Base-by-base conservation (phyloP, 2,888 invertebrate species). In the Leptopilina myrica region DNA sequence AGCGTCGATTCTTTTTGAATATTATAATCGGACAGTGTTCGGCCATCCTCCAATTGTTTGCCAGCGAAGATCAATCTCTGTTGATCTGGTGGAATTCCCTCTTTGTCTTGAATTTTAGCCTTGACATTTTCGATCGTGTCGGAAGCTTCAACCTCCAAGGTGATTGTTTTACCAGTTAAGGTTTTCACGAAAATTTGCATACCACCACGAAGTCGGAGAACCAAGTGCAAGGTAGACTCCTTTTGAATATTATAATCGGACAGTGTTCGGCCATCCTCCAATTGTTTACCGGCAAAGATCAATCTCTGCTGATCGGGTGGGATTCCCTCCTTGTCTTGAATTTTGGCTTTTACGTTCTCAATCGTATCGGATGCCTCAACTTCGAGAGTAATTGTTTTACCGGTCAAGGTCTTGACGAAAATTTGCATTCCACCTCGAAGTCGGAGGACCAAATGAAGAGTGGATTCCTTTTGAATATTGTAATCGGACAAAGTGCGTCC, bases 1-100 rank as follows among this genome's bases (percentile, higher is more conserved):
- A 73, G 53, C 2, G 73, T 73, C 0, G 73, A 73, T 15, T 73
- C 49, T 53, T 98, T 98, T 92, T 98, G 98, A 90, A 98, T 98
- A 92, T 98, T 98, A 92, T 98, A 98, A 91, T 98, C 73, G 3
- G 73, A 73, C 0, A 73, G 15, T 4, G 69, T 69, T 49, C 69
- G 69, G n/a, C 69, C 69, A 69, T 69, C 69, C n/a, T 69, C 69
- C 11, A 69, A 26, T n/a, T 69, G 69, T n/a, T 69, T 98, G 78
- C 98, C 98, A 86, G 98, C 98, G 92, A 98, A 98, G 92, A 98
- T 98, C 92, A 98, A 93, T 89, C 97, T 95, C 92, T 97, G 97
- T 92, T 97, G 96, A 92, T 97, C 97, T 87, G 95, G 95, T 0
- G 40, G 69, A 2, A 69, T 69, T 14, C 69, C 69, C 3, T 69